Conservation (phyloP, 2,888 invertebrate genomes). For the Parnassius smintheus region DNA sequence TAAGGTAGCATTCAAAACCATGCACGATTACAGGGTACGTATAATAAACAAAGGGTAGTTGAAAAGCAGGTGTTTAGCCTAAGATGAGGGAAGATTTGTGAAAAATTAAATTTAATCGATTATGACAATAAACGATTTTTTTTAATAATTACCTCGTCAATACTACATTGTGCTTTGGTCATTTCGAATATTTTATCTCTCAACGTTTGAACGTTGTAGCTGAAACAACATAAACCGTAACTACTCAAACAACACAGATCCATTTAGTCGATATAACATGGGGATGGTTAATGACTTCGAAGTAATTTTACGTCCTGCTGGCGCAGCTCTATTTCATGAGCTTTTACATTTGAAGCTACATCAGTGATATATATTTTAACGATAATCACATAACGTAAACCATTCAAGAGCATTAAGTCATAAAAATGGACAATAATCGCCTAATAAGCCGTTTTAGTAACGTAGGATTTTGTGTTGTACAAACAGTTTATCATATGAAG, state of each 20-base stretch:
- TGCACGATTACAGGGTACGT: too few species aligned
- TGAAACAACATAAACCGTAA: conserved; percentile 35
- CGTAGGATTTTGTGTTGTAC: conserved; percentile 2
- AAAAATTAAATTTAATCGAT: too few species aligned
- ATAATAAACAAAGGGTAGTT: too few species aligned
- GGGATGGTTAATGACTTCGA: conserved; percentile 31
- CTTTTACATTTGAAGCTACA: conserved; percentile 20
- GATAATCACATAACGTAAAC: conserved; percentile 19
- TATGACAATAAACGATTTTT: neutral
- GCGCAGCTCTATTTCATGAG: conserved; percentile 21
- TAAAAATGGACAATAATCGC: conserved; percentile 8
- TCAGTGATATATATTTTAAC: conserved; percentile 21
- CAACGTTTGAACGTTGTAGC: conserved; percentile 22
- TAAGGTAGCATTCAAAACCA: too few species aligned
- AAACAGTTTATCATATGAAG: too few species aligned
- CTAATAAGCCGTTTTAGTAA: conserved; percentile 4
- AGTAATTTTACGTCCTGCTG: conserved; percentile 29
- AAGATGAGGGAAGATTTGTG: too few species aligned
- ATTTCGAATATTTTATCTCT: conserved; percentile 19
- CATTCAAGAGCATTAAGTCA: conserved; percentile 16
- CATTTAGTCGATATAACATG: conserved; percentile 31
- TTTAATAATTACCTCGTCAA: neutral
- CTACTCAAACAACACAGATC: conserved; percentile 31
- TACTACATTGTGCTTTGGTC: conserved; percentile 10
- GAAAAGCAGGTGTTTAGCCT: too few species aligned